These are phyloP conservation scores for Actinernus sp. DNA, from an alignment of 92 coral and sea anemone species.

Conservation along the genomic window DNA sequence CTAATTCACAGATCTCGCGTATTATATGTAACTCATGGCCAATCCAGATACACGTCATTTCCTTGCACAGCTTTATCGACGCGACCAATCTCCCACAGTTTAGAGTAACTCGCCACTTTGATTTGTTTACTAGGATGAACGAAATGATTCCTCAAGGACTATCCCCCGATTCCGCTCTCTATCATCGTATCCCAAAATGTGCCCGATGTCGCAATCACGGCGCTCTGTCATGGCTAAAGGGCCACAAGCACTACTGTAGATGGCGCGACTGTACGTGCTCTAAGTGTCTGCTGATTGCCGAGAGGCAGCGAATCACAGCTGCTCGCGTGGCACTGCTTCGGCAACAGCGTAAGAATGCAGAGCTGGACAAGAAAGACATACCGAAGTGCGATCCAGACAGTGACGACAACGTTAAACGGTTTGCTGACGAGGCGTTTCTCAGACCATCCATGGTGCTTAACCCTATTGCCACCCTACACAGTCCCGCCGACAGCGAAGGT, in stretches of 20 bases:
- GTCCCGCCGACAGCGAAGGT: constrained; percentile 61
- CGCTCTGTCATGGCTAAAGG: constrained; percentile 94
- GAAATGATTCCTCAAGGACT: constrained; percentile 92
- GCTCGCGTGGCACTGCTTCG: constrained; percentile 96
- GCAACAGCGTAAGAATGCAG: constrained; percentile 92
- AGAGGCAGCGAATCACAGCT: constrained; percentile 97
- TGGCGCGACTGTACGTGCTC: constrained; percentile 98
- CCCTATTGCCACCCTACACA: constrained; percentile 38
- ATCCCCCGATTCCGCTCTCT: constrained; percentile 92
- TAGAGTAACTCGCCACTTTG: not conserved
- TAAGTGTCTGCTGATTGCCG: constrained; percentile 95
- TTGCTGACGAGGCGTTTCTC: constrained; percentile 76
- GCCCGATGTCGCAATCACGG: constrained; percentile 99
- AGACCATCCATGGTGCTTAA: constrained; percentile 93
- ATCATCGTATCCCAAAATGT: constrained; percentile 97
- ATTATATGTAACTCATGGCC: too few species aligned
- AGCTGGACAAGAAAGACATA: not conserved
- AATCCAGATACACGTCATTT: too few species aligned
- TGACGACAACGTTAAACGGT: constrained; percentile 40
- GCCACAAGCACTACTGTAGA: constrained; percentile 97
- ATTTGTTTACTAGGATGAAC: constrained; percentile 73
- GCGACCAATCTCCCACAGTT: not conserved
- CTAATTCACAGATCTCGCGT: too few species aligned
- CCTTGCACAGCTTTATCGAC: not conserved
- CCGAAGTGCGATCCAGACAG: constrained; percentile 18